These are phyloP conservation scores for Morbakka virulenta DNA, from an alignment of 30 jellyfish, hydroid and myxozoan genomes.

Conservation along the genomic window DNA sequence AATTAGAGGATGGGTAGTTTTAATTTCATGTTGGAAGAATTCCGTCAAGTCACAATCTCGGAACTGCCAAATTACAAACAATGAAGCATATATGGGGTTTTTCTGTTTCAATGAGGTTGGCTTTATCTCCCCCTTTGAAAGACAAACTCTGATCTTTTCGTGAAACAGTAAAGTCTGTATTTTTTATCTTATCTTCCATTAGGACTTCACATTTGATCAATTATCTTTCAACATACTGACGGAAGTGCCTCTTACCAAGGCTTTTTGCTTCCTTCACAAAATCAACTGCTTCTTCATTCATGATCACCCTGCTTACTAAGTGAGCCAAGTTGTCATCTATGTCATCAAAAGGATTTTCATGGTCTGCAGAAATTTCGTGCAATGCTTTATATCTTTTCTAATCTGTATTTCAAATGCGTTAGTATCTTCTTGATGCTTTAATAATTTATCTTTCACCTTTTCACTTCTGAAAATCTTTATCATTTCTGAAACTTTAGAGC, in stretches of 20 bases:
- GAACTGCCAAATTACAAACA: not conserved
- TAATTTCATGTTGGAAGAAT: slow-evolving; percentile 6
- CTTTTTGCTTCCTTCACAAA: not conserved
- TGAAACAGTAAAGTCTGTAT: not conserved
- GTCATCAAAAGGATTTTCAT: slow-evolving; percentile 1
- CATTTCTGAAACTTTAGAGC: too few species aligned
- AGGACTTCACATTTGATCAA: too few species aligned
- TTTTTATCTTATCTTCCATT: not conserved
- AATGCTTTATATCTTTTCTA: too few species aligned
- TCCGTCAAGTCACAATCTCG: not conserved
- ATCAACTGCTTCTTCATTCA: slow-evolving; percentile 1
- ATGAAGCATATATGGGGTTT: not conserved
- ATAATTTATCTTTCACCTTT: too few species aligned
- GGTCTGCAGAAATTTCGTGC: not conserved
- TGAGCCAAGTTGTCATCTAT: slow-evolving; percentile 1
- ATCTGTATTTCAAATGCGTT: too few species aligned
- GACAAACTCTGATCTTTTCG: not conserved
- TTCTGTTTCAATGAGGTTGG: too few species aligned
- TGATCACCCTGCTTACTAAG: not conserved
- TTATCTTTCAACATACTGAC: not conserved
- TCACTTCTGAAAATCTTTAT: too few species aligned
- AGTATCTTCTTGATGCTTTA: too few species aligned
- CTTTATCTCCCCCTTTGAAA: not conserved
- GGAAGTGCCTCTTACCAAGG: not conserved
- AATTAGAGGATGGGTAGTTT: not conserved